Percentiles rank a stretch among this genome's conserved stretches.
These are phyloP conservation scores for Aleadryas rufinucha DNA, from an alignment of 2,113 vertebrate genomes.

Conservation along the genomic window DNA sequence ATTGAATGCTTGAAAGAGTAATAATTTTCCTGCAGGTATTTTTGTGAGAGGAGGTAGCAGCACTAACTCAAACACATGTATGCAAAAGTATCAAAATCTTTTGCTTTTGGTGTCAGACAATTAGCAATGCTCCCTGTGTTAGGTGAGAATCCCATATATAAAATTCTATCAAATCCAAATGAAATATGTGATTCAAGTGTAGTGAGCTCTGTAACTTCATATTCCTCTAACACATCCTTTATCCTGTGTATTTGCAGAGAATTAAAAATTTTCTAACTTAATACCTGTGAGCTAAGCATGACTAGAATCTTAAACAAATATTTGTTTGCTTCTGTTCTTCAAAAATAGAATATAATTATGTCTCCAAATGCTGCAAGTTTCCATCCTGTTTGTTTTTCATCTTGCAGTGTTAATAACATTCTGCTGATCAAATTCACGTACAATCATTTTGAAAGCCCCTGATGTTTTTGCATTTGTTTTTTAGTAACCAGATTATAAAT, in stretches of 20 bases:
- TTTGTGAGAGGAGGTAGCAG: neutral
- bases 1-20: neutral
- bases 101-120: neutral
- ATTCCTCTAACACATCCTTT: neutral
- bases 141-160: neutral
- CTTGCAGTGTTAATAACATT: slow-evolving; percentile 7
- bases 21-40: neutral
- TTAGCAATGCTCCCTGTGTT: neutral
- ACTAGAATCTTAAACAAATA: slow-evolving; percentile 31
- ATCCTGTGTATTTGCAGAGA: slow-evolving; percentile 24
- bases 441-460: slow-evolving; percentile 29
- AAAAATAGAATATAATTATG: neutral
- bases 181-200: neutral
- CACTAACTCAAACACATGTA: neutral
- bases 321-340: slow-evolving; percentile 5
- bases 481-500: slow-evolving; percentile 6
- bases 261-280: neutral
- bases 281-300: neutral
- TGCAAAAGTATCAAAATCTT: neutral
- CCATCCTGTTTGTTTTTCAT: slow-evolving; percentile 14
- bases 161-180: neutral
- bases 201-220: neutral
- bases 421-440: neutral
- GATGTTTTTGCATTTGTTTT: neutral
- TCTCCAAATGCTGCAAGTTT: slow-evolving; percentile 20